phyloP scores from a whole-genome alignment of 2,113 vertebrate genomes.

The Natator depressus region DNA sequence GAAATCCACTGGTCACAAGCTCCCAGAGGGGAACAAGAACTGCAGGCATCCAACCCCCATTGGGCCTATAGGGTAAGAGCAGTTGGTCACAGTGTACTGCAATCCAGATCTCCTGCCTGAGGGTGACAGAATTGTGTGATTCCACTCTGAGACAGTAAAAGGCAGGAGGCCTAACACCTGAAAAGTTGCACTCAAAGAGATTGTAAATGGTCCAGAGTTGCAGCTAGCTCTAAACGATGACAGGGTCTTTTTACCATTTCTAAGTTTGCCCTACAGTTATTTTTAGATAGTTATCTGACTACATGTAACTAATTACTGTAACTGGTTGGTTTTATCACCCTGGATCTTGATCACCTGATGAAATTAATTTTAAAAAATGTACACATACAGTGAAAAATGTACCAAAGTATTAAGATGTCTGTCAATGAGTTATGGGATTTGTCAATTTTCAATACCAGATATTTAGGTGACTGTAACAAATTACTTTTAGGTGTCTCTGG shows the following conservation, averaged over 20 bases:
- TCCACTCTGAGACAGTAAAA: slow-evolving; percentile 52
- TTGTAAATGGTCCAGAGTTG: slow-evolving; percentile 43
- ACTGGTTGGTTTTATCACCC: background rate
- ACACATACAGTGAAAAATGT: background rate
- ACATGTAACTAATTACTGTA: slow-evolving; percentile 15
- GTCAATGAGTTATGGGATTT: slow-evolving; percentile 45
- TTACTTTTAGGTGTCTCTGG: slow-evolving; percentile 57
- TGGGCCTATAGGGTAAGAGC: background rate
- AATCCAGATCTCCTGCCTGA: slow-evolving; percentile 38
- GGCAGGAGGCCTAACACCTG: slow-evolving; percentile 43
- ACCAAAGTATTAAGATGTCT: slow-evolving; percentile 29
- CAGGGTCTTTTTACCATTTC: slow-evolving; percentile 51
- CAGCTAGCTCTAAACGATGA: slow-evolving; percentile 33
- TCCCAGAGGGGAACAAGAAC: background rate
- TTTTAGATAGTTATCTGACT: slow-evolving; percentile 4
- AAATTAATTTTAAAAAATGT: slow-evolving; percentile 42
- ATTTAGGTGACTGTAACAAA: slow-evolving; percentile 59
- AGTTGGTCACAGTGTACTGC: background rate
- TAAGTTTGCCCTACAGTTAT: slow-evolving; percentile 2
- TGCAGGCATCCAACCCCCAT: background rate
- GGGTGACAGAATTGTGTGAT: slow-evolving; percentile 40
- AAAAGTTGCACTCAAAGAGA: slow-evolving; percentile 52
- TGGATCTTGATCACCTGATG: background rate
- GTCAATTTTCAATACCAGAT: slow-evolving; percentile 49
- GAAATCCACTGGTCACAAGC: background rate